These are phyloP conservation scores for Sapajus apella DNA, from an alignment of 2,113 vertebrate species.

Conservation along the genomic window DNA sequence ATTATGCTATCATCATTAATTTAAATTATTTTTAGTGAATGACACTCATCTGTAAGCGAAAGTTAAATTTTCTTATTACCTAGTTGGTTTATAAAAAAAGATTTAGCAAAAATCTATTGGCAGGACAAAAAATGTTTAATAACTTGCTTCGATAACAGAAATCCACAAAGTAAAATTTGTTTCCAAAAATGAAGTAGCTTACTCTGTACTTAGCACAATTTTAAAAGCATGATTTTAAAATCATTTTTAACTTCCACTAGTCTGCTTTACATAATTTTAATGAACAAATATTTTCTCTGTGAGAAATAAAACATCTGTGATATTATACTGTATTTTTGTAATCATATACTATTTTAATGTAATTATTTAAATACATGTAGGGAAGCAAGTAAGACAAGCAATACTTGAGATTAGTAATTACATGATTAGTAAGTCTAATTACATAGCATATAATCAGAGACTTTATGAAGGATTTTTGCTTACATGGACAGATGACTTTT, in stretches of 20 bases:
- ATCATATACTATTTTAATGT: conserved; percentile 45
- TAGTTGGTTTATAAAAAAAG: background rate
- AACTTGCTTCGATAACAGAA: background rate
- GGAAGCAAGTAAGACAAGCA: conserved; percentile 46
- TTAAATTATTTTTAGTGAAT: background rate
- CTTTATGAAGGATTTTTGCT: conserved; percentile 25
- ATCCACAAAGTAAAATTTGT: background rate
- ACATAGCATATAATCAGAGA: conserved; percentile 51
- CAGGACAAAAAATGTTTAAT: conserved; percentile 20
- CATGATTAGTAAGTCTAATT: conserved; percentile 75
- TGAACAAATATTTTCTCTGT: background rate
- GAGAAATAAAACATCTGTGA: conserved; percentile 26
- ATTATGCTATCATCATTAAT: background rate
- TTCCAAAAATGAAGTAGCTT: conserved; percentile 35
- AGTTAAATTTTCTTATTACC: background rate
- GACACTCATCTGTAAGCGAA: background rate
- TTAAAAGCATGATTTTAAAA: conserved; percentile 8
- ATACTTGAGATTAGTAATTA: conserved; percentile 75
- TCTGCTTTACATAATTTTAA: conserved; percentile 27
- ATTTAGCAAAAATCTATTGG: background rate
- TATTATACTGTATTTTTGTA: conserved; percentile 43
- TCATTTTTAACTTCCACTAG: background rate
- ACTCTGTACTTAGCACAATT: background rate
- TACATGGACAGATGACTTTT: background rate
- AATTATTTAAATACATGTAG: conserved; percentile 67